phyloP scores from a whole-genome alignment of 2,888 invertebrate species.

The Cryptophagus acutangulus region DNA sequence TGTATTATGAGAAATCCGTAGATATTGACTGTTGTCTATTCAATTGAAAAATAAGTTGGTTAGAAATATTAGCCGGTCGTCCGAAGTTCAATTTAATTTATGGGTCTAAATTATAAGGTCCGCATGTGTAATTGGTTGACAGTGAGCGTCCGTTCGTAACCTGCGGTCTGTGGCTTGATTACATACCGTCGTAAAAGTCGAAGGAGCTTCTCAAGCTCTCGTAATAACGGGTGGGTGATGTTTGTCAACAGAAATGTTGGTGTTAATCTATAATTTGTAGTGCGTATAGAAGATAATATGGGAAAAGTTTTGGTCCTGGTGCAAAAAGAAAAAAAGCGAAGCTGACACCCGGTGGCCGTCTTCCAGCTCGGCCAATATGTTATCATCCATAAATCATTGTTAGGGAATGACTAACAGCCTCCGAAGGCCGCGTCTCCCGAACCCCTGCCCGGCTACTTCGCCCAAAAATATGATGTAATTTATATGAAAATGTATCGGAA shows the following conservation, averaged over 20 bases:
- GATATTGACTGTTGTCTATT: no score
- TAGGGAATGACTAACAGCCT: constrained; percentile 52
- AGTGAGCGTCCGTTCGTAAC: constrained; percentile 30
- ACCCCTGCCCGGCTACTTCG: constrained; percentile 36
- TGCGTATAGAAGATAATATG: no score
- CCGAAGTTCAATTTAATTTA: constrained; percentile 45
- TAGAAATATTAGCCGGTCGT: constrained; percentile 30
- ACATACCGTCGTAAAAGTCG: constrained; percentile 17
- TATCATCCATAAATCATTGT: constrained; percentile 52
- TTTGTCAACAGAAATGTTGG: neutral
- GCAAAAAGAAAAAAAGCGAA: no score
- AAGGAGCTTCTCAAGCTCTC: no score
- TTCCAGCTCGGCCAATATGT: constrained; percentile 49
- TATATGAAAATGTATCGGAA: constrained; percentile 53
- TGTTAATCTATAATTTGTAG: constrained; percentile 3
- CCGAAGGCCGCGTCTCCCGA: constrained; percentile 44
- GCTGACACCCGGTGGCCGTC: constrained; percentile 33
- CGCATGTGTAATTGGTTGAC: constrained; percentile 46
- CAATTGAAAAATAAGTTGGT: no score
- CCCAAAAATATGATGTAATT: constrained; percentile 53
- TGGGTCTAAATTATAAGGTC: constrained; percentile 47
- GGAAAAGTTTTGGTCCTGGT: neutral
- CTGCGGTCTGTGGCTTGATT: constrained; percentile 33
- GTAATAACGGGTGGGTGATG: no score
- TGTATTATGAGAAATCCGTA: no score